Conservation (phyloP, 2,797 vertebrate genomes). For the Emys orbicularis region DNA sequence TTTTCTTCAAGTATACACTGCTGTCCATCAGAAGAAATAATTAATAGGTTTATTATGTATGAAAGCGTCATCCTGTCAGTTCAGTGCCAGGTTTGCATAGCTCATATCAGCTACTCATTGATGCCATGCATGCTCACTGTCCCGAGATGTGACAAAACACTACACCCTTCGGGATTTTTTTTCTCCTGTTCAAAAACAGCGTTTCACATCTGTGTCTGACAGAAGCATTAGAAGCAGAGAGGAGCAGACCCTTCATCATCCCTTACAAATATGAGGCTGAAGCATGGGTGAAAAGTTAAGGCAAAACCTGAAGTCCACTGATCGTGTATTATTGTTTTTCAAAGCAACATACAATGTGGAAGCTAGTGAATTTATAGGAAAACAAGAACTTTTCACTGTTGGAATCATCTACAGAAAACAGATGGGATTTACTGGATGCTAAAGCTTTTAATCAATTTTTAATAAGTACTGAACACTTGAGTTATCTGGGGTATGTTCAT, state of each 20-base stretch:
- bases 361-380: slow-evolving; percentile 8
- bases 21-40: slow-evolving; percentile 82
- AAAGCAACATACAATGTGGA: slow-evolving; percentile 44
- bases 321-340: slow-evolving; percentile 34
- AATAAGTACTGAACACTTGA: slow-evolving; percentile 70
- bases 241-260: slow-evolving; percentile 68
- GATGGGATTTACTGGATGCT: slow-evolving; percentile 59
- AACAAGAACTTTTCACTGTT: slow-evolving; percentile 73
- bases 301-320: slow-evolving; percentile 34
- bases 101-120: slow-evolving; percentile 82
- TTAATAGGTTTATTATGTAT: slow-evolving; percentile 84
- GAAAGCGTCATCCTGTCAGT: slow-evolving; percentile 79
- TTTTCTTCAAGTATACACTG: slow-evolving; percentile 74
- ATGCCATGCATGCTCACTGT: slow-evolving; percentile 87
- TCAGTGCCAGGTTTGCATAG: slow-evolving; percentile 80
- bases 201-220: slow-evolving; percentile 86
- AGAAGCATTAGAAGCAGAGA: slow-evolving; percentile 76
- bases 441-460: slow-evolving; percentile 72
- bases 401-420: slow-evolving; percentile 60
- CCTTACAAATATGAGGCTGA: slow-evolving; percentile 56
- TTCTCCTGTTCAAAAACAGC: slow-evolving; percentile 78
- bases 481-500: slow-evolving; percentile 68
- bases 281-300: slow-evolving; percentile 79
- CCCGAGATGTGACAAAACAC: slow-evolving; percentile 89
- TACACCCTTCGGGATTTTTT: slow-evolving; percentile 88